phyloP scores from a whole-genome alignment of 2,113 vertebrate species.

The Nerophis lumbriciformis region DNA sequence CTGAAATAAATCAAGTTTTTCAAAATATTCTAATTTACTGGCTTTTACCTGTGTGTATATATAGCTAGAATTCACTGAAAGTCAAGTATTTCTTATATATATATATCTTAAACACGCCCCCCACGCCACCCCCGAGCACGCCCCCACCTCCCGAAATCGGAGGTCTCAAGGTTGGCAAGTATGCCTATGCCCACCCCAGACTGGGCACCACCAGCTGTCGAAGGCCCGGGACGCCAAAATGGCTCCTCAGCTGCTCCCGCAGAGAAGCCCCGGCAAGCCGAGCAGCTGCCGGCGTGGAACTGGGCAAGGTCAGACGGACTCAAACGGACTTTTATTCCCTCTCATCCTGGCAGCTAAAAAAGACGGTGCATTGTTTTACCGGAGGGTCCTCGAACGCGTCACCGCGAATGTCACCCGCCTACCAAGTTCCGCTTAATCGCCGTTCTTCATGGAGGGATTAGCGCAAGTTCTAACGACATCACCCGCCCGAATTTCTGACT shows the following conservation, averaged over 20 bases:
- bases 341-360: not conserved
- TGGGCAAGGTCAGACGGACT: slow-evolving; percentile 42
- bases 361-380: not conserved
- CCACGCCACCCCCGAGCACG: slow-evolving; percentile 11
- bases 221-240: slow-evolving; percentile 62
- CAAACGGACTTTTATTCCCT: not conserved
- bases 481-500: slow-evolving; percentile 41
- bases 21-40: no score
- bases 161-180: no score
- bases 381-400: slow-evolving; percentile 14
- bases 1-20: no score
- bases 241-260: slow-evolving; percentile 59
- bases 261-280: slow-evolving; percentile 29
- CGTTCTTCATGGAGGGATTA: slow-evolving; percentile 40
- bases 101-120: no score
- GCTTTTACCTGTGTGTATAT: no score
- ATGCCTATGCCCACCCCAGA: slow-evolving; percentile 28
- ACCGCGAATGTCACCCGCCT: slow-evolving; percentile 7
- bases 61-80: no score
- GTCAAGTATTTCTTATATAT: no score
- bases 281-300: slow-evolving; percentile 52
- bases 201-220: slow-evolving; percentile 65
- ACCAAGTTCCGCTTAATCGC: slow-evolving; percentile 30
- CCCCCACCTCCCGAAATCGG: slow-evolving; percentile 8
- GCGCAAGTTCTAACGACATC: slow-evolving; percentile 44